Evolutionary conservation across 2,113 vertebrate species (phyloP).

Genomic region (Pterocles orientalis): DNA sequence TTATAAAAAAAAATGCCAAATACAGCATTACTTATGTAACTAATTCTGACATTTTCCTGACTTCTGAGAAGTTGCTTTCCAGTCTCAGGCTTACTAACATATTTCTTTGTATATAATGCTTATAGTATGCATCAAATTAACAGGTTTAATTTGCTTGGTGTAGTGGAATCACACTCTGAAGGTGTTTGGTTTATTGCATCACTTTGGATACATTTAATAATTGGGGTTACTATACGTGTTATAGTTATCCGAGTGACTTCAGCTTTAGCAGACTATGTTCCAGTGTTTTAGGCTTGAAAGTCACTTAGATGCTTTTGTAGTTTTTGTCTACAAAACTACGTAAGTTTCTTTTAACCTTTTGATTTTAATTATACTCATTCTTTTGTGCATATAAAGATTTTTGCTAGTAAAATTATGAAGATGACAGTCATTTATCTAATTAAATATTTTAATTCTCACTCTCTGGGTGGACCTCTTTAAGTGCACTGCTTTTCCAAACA

Average conservation of each 20-base stretch:
- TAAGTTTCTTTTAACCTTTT: neutral
- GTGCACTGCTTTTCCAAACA: neutral
- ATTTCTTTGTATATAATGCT: neutral
- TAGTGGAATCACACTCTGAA: neutral
- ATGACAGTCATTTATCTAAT: neutral
- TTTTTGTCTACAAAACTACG: neutral
- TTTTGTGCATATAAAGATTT: neutral
- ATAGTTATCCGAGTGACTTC: neutral
- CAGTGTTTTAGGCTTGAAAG: neutral
- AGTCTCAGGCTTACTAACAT: neutral
- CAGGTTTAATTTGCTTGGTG: neutral
- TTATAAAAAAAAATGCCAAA: neutral
- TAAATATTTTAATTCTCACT: neutral
- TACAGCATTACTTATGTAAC: neutral
- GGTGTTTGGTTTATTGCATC: neutral
- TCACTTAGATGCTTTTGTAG: neutral
- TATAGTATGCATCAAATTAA: neutral
- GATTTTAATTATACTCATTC: neutral
- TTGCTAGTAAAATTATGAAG: neutral
- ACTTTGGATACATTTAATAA: neutral
- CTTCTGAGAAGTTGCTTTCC: neutral
- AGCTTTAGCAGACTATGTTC: neutral
- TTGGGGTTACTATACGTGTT: neutral
- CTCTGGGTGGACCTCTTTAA: neutral
- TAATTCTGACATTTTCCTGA: neutral